These are phyloP conservation scores for Coecobrya sp. DNA, from an alignment of 2,888 invertebrate species.

Conservation along the genomic window DNA sequence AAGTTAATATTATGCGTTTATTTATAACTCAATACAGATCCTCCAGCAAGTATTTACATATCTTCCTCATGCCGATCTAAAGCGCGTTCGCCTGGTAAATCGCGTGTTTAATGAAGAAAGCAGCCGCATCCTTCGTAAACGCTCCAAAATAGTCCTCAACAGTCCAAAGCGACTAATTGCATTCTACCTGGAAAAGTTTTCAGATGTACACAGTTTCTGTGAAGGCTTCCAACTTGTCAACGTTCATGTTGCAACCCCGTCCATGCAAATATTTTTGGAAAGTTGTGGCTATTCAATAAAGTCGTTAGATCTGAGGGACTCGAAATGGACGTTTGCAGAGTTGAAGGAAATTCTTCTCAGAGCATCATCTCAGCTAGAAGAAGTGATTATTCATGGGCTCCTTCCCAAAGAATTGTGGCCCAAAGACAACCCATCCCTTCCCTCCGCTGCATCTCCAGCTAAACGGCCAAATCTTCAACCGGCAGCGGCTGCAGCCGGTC, in stretches of 20 bases:
- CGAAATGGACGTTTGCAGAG: conserved; percentile 79
- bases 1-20: not conserved
- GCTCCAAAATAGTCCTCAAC: conserved; percentile 80
- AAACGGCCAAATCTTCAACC: not conserved
- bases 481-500: not conserved
- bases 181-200: conserved; percentile 78
- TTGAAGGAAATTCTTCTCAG: conserved; percentile 71
- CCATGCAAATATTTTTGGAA: conserved; percentile 75
- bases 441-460: not conserved
- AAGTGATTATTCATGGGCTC: conserved; percentile 75
- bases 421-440: not conserved
- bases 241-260: conserved; percentile 78
- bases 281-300: conserved; percentile 63
- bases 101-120: conserved; percentile 78
- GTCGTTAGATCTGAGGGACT: conserved; percentile 78
- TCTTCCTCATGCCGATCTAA: conserved; percentile 77
- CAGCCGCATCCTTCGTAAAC: conserved; percentile 73
- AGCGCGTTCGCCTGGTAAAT: conserved; percentile 72
- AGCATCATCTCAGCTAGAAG: conserved; percentile 76
- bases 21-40: conserved; percentile 74
- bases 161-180: conserved; percentile 73
- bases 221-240: conserved; percentile 80
- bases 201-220: conserved; percentile 63
- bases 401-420: conserved; percentile 75
- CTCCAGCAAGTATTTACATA: conserved; percentile 73